A percentile compares a stretch with the other conserved stretches of the same genome.
phyloP scores from a whole-genome alignment of 2,888 invertebrate genomes.

The Patella caerulea region DNA sequence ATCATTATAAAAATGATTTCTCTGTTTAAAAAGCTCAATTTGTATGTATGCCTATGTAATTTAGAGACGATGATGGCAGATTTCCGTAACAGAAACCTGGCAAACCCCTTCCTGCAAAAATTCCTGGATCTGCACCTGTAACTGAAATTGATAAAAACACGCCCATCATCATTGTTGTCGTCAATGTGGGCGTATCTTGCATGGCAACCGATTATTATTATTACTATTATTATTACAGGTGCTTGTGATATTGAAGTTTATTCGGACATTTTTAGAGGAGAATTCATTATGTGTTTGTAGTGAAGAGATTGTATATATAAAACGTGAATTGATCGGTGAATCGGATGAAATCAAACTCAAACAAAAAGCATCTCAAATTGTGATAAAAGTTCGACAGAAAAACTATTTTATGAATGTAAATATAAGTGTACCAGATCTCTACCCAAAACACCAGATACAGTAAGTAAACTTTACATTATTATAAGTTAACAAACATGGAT shows the following conservation, averaged over 20 bases:
- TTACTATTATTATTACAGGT: constrained; percentile 69
- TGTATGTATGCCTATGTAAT: too few species aligned
- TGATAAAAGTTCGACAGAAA: constrained; percentile 76
- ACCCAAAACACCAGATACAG: constrained; percentile 76
- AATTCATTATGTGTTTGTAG: constrained; percentile 82
- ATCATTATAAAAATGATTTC: too few species aligned
- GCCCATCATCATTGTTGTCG: too few species aligned
- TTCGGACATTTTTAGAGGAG: constrained; percentile 79
- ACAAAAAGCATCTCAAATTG: constrained; percentile 78
- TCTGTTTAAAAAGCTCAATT: too few species aligned
- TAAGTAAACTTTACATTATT: constrained; percentile 54
- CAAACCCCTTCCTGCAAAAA: too few species aligned
- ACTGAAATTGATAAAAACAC: too few species aligned
- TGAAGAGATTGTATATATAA: constrained; percentile 79
- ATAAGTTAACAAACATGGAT: too few species aligned
- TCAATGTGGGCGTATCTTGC: too few species aligned
- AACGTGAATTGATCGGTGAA: constrained; percentile 72
- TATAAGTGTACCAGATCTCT: constrained; percentile 78
- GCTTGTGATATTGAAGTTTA: constrained; percentile 76
- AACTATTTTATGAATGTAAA: constrained; percentile 78
- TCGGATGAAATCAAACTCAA: constrained; percentile 78
- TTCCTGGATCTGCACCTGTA: too few species aligned
- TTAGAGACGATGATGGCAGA: too few species aligned
- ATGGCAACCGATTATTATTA: background rate
- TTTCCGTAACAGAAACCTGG: too few species aligned